These are phyloP conservation scores for Thereuonema tuberculata DNA, from an alignment of 1,140 invertebrate species.

Conservation along the genomic window DNA sequence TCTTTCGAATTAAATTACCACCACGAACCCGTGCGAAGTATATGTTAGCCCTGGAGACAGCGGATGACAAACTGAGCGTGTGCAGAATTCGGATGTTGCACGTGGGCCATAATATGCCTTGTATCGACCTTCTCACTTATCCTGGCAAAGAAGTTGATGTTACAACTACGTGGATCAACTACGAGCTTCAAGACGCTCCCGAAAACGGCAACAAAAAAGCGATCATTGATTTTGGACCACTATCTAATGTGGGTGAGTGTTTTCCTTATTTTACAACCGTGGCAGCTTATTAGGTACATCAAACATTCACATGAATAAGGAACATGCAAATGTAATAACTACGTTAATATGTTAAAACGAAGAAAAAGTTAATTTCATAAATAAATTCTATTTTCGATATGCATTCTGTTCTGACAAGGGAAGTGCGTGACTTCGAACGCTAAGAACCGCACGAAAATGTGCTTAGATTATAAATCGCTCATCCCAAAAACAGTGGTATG, in stretches of 20 bases:
- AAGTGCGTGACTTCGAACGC: too few relatives aligned
- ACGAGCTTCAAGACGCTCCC: not conserved
- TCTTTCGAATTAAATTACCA: not conserved
- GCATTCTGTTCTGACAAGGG: too few relatives aligned
- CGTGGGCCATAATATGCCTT: not conserved
- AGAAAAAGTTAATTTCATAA: too few relatives aligned
- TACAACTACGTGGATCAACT: not conserved
- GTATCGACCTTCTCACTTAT: not conserved
- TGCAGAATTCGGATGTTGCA: not conserved
- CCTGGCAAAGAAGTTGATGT: not conserved
- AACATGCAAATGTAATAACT: too few relatives aligned
- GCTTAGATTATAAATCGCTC: too few relatives aligned
- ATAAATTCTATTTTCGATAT: too few relatives aligned
- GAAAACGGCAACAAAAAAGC: not conserved
- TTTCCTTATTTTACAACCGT: not conserved
- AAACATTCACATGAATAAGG: too few relatives aligned
- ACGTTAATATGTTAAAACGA: too few relatives aligned
- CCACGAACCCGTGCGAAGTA: not conserved
- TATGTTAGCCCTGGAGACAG: not conserved
- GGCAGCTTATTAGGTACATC: too few relatives aligned
- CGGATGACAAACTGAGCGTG: not conserved
- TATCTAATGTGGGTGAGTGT: not conserved
- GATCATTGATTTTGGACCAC: not conserved
- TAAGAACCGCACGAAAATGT: too few relatives aligned
- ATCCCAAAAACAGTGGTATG: too few relatives aligned